Evolutionary conservation across 1,140 invertebrate species (phyloP).

Genomic region (Drosophila littoralis): DNA sequence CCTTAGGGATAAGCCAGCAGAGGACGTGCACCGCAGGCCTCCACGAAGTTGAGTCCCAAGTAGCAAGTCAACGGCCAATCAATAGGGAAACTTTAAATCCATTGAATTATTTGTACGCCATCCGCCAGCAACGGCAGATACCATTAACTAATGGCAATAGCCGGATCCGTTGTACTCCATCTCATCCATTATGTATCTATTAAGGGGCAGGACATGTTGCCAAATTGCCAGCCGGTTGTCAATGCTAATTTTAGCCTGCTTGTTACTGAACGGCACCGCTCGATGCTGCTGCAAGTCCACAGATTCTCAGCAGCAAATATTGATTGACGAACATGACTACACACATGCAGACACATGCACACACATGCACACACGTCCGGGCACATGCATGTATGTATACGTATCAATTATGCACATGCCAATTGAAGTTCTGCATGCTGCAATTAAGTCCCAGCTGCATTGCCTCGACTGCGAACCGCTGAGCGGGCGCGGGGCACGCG

Average conservation of each 20-base stretch:
- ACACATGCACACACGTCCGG: background rate
- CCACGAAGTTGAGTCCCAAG: background rate
- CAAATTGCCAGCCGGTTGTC: background rate
- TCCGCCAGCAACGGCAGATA: background rate
- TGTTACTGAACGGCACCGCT: background rate
- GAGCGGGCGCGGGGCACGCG: too few species aligned
- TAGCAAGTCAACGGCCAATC: conserved; percentile 38
- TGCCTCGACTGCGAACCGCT: background rate
- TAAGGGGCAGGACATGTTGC: background rate
- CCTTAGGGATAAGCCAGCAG: conserved; percentile 7
- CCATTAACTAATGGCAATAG: conserved; percentile 9
- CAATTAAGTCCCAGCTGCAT: background rate
- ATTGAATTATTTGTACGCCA: conserved; percentile 29
- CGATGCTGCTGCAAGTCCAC: too few species aligned
- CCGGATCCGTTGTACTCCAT: background rate
- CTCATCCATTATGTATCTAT: background rate
- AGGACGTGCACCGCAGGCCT: conserved; percentile 8
- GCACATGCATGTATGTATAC: background rate
- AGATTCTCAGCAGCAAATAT: background rate
- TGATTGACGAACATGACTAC: background rate
- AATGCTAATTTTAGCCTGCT: conserved; percentile 1
- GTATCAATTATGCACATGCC: background rate
- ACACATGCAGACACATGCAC: background rate
- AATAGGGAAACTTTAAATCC: conserved; percentile 31
- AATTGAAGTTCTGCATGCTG: background rate